Percentiles rank a stretch among this genome's conserved stretches.
Evolutionary conservation across 2,113 vertebrate genomes (phyloP).

Genomic region (Sceloporus tristichus): DNA sequence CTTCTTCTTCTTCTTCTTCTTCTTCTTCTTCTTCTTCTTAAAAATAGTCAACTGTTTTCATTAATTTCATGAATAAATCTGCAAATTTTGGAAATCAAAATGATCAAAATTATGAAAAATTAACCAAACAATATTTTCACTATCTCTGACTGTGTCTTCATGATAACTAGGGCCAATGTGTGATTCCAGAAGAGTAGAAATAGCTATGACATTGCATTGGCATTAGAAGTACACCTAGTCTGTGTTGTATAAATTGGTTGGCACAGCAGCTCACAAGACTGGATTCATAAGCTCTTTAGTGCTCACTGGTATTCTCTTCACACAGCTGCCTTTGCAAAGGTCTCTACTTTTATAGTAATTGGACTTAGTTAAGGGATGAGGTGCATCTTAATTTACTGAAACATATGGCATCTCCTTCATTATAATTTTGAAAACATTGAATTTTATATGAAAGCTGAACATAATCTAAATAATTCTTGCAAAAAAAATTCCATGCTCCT

Average conservation of each 20-base stretch:
- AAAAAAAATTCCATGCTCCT: background rate
- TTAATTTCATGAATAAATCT: no score
- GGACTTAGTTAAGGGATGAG: background rate
- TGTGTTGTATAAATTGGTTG: background rate
- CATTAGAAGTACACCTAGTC: background rate
- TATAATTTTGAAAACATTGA: constrained; percentile 6
- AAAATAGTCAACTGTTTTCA: no score
- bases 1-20: no score
- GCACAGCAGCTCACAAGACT: background rate
- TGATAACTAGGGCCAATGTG: background rate
- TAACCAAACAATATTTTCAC: background rate
- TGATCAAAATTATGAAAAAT: no score
- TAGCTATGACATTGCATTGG: background rate
- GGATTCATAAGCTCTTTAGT: background rate
- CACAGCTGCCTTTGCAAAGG: background rate
- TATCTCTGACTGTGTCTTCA: background rate
- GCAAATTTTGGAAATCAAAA: no score
- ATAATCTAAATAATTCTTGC: background rate
- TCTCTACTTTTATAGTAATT: background rate
- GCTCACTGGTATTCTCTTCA: background rate
- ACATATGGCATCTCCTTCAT: background rate
- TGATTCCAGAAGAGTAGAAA: background rate
- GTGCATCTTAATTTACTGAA: background rate
- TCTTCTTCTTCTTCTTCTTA: no score
- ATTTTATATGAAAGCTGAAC: constrained; percentile 4